These are phyloP conservation scores for Papilio demoleus DNA, from an alignment of 2,888 invertebrate genomes.

Conservation along the genomic window DNA sequence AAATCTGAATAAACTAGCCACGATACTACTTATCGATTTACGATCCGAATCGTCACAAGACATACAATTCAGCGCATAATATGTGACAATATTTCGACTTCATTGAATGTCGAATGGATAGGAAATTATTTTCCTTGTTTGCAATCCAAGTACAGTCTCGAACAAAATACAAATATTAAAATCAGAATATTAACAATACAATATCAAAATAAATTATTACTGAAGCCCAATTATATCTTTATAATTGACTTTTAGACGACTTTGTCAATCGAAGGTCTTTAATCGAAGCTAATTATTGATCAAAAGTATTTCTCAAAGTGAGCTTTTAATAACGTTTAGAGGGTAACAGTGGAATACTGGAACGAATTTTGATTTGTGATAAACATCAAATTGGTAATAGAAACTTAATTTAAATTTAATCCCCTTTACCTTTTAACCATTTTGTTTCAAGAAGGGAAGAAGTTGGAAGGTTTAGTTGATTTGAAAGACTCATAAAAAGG, in stretches of 20 bases:
- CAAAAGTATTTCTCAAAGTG: neutral
- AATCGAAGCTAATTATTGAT: neutral
- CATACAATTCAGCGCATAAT: neutral
- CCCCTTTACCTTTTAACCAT: too few species aligned
- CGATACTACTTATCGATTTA: too few species aligned
- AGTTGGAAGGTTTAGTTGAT: too few species aligned
- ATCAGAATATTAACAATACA: neutral
- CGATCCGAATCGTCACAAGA: neutral
- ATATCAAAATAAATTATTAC: constrained; percentile 28
- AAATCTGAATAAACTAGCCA: too few species aligned
- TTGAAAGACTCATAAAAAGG: too few species aligned
- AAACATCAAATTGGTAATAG: too few species aligned
- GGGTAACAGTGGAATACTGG: neutral
- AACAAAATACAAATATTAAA: neutral
- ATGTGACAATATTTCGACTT: neutral
- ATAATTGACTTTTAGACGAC: constrained; percentile 36
- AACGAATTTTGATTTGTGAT: too few species aligned
- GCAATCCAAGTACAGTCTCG: neutral
- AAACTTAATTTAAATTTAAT: neutral
- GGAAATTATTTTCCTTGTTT: neutral
- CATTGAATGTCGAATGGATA: neutral
- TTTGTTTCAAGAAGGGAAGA: too few species aligned
- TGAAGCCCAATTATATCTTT: constrained; percentile 27
- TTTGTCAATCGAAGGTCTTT: constrained; percentile 26
- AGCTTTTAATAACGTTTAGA: neutral